Conservation (phyloP, 35 echinoderm and acorn worm species). For the Apostichopus parvimensis region DNA sequence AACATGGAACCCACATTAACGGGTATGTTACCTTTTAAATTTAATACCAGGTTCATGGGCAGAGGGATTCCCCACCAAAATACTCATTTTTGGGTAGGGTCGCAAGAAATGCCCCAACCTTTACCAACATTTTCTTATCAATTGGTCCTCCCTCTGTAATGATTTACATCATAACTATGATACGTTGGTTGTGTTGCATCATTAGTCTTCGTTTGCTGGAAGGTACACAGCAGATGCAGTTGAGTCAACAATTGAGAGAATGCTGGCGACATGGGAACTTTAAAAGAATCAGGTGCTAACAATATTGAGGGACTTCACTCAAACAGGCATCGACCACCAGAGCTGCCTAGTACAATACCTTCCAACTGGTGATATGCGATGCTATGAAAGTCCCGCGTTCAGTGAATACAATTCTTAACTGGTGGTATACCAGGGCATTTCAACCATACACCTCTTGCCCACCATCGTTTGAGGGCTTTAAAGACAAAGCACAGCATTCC, state of each 20-base stretch:
- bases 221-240: neutral
- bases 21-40: too few species aligned
- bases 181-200: too few species aligned
- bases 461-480: too few species aligned
- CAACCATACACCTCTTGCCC: neutral
- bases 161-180: too few species aligned
- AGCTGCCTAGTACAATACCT: neutral
- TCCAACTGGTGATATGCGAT: slow-evolving; percentile 31
- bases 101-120: too few species aligned
- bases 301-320: neutral
- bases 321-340: neutral
- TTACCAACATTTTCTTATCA: too few species aligned
- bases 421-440: slow-evolving; percentile 25
- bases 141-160: too few species aligned
- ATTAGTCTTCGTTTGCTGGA: too few species aligned
- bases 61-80: too few species aligned
- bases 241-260: neutral
- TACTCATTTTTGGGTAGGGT: too few species aligned
- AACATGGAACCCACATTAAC: too few species aligned
- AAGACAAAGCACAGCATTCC: neutral
- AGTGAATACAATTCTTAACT: slow-evolving; percentile 1
- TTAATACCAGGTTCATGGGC: too few species aligned
- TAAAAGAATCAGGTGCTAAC: slow-evolving; percentile 2
- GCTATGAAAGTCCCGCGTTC: neutral
- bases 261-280: neutral